Percentiles rank a stretch among this genome's conserved stretches.
Evolutionary conservation across 1,140 invertebrate genomes (phyloP).

Genomic region (Drepana arcuata): DNA sequence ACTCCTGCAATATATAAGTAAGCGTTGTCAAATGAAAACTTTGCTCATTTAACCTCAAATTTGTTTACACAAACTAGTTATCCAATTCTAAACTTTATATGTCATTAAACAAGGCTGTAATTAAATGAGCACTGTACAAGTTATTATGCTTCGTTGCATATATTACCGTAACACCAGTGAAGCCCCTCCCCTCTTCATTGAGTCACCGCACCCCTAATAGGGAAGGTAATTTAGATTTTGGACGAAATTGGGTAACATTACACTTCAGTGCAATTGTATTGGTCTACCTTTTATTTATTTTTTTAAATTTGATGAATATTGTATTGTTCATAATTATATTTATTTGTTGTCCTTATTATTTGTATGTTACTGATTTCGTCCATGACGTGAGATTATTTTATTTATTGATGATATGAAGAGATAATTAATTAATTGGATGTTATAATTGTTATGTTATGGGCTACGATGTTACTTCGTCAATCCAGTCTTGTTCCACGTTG

Average conservation of each 20-base stretch:
- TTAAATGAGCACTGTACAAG: slow-evolving; percentile 38
- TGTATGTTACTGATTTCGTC: slow-evolving; percentile 33
- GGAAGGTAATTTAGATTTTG: slow-evolving; percentile 5
- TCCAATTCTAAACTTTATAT: background rate
- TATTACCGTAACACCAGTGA: slow-evolving; percentile 30
- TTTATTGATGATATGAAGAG: slow-evolving; percentile 31
- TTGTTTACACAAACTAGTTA: background rate
- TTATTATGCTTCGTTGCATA: slow-evolving; percentile 34
- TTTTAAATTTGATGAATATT: too few species aligned
- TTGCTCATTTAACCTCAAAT: slow-evolving; percentile 25
- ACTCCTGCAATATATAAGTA: slow-evolving; percentile 20
- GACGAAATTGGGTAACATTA: slow-evolving; percentile 26
- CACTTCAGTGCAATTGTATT: slow-evolving; percentile 3
- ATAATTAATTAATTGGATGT: too few species aligned
- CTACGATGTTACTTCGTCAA: slow-evolving; percentile 5
- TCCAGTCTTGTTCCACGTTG: slow-evolving; percentile 36
- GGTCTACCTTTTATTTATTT: background rate
- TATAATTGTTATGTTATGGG: too few species aligned
- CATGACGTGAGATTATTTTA: slow-evolving; percentile 60
- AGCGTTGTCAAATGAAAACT: slow-evolving; percentile 19
- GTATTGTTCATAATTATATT: background rate
- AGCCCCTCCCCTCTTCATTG: slow-evolving; percentile 18
- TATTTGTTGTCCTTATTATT: background rate
- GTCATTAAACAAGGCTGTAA: too few species aligned
- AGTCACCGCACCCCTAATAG: slow-evolving; percentile 17